These are phyloP conservation scores for Pseudorhombus dupliciocellatus DNA, from an alignment of 2,113 vertebrate genomes.

Conservation along the genomic window DNA sequence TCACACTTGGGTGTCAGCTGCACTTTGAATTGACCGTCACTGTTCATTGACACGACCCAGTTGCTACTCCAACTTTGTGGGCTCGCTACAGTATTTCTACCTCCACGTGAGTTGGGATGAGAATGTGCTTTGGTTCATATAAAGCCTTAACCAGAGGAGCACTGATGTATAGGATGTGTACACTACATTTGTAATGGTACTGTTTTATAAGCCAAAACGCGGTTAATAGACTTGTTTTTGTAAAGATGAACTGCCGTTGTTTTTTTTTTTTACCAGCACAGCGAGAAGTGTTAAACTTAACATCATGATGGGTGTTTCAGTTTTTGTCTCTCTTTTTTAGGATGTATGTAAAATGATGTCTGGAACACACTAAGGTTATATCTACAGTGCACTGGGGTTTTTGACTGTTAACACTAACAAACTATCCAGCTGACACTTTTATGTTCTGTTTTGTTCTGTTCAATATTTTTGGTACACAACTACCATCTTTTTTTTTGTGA, in stretches of 20 bases:
- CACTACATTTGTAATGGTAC: slow-evolving; percentile 77
- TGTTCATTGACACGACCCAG: slow-evolving; percentile 30
- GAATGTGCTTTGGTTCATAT: slow-evolving; percentile 71
- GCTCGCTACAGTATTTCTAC: slow-evolving; percentile 78
- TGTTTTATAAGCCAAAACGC: slow-evolving; percentile 71
- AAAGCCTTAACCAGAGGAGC: slow-evolving; percentile 69
- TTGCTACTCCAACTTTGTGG: slow-evolving; percentile 54
- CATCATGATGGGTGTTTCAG: slow-evolving; percentile 35
- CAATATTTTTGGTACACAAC: slow-evolving; percentile 52
- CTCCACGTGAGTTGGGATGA: slow-evolving; percentile 74
- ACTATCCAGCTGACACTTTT: slow-evolving; percentile 56
- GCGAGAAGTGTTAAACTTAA: slow-evolving; percentile 56
- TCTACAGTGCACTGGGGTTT: slow-evolving; percentile 61
- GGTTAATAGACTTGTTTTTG: slow-evolving; percentile 58
- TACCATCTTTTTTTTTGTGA: slow-evolving; percentile 34
- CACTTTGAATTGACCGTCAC: slow-evolving; percentile 36
- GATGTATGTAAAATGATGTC: slow-evolving; percentile 39
- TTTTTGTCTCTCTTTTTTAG: slow-evolving; percentile 36
- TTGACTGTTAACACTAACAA: slow-evolving; percentile 65
- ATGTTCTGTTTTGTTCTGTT: slow-evolving; percentile 27
- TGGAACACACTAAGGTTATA: slow-evolving; percentile 60
- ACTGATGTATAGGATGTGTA: slow-evolving; percentile 74
- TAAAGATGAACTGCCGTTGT: slow-evolving; percentile 53
- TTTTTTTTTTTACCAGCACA: slow-evolving; percentile 32
- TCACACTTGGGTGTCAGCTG: slow-evolving; percentile 28